Evolutionary conservation across 2,888 invertebrate genomes (phyloP).

Genomic region (Synanthedon vespiformis): DNA sequence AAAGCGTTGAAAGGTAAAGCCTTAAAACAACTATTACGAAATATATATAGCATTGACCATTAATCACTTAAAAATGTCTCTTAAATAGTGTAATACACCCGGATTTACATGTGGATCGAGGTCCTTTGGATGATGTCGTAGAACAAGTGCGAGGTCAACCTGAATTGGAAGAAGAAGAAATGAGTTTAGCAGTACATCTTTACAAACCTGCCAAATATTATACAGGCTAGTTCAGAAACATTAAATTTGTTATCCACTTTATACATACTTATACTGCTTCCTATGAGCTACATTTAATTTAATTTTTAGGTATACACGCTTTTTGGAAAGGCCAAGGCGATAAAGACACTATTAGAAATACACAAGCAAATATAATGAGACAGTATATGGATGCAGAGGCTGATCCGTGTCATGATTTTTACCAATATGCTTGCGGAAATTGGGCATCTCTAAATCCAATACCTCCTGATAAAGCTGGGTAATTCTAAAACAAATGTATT

Average conservation of each 20-base stretch:
- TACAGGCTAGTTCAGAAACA: conserved; percentile 24
- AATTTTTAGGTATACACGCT: conserved; percentile 47
- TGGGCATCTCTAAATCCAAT: conserved; percentile 88
- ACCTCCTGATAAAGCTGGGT: conserved; percentile 87
- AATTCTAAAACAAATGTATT: conserved; percentile 9
- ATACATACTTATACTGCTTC: background rate
- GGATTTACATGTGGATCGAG: conserved; percentile 46
- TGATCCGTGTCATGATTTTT: conserved; percentile 86
- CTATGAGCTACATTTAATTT: background rate
- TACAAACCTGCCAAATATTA: conserved; percentile 44
- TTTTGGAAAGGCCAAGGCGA: conserved; percentile 74
- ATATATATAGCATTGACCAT: background rate
- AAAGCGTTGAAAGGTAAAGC: conserved; percentile 33
- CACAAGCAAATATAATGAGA: conserved; percentile 78
- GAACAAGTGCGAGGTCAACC: conserved; percentile 60
- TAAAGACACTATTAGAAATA: conserved; percentile 65
- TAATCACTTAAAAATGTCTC: background rate
- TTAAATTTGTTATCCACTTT: background rate
- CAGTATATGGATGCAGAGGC: conserved; percentile 79
- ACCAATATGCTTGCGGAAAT: conserved; percentile 87
- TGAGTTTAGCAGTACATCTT: conserved; percentile 43
- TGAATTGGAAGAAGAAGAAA: conserved; percentile 59
- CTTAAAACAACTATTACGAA: background rate
- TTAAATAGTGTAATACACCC: conserved; percentile 37
- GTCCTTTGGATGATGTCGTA: conserved; percentile 57